phyloP scores from a whole-genome alignment of 2,113 vertebrate genomes.

The Lonchura striata region DNA sequence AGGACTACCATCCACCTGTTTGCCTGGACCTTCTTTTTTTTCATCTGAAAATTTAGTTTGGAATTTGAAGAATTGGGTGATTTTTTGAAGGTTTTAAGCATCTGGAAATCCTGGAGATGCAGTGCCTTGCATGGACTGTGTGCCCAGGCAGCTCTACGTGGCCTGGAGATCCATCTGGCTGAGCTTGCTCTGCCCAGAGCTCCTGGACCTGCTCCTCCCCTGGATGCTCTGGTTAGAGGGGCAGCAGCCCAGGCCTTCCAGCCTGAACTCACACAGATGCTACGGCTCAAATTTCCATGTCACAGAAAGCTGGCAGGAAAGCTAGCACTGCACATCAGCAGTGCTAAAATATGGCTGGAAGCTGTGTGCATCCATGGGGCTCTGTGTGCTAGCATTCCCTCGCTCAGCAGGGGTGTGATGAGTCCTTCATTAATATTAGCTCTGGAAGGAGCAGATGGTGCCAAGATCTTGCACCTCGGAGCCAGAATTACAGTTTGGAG shows the following conservation, averaged over 20 bases:
- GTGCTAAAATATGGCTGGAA: neutral
- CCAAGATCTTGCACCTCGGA: conserved; percentile 2
- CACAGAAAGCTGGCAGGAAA: neutral
- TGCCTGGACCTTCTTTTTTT: neutral
- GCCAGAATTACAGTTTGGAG: conserved; percentile 22
- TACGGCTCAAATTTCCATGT: accelerated
- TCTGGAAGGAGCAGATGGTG: conserved; percentile 43
- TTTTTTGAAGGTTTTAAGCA: neutral
- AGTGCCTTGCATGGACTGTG: accelerated
- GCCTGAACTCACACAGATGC: neutral
- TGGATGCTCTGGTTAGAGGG: neutral
- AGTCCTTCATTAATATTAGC: conserved; percentile 52
- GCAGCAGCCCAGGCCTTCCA: neutral
- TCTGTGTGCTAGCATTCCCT: neutral
- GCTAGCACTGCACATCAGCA: neutral
- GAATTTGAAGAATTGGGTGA: neutral
- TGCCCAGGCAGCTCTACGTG: neutral
- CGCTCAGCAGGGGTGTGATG: neutral
- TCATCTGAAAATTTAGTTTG: neutral
- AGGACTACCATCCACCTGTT: neutral
- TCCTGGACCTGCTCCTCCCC: accelerated
- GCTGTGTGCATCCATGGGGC: neutral
- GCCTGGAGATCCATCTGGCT: accelerated
- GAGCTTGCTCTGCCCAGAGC: neutral
- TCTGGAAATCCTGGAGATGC: neutral